These are phyloP conservation scores for Hozukius guyotensis DNA, from an alignment of 2,797 vertebrate species.

Conservation along the genomic window DNA sequence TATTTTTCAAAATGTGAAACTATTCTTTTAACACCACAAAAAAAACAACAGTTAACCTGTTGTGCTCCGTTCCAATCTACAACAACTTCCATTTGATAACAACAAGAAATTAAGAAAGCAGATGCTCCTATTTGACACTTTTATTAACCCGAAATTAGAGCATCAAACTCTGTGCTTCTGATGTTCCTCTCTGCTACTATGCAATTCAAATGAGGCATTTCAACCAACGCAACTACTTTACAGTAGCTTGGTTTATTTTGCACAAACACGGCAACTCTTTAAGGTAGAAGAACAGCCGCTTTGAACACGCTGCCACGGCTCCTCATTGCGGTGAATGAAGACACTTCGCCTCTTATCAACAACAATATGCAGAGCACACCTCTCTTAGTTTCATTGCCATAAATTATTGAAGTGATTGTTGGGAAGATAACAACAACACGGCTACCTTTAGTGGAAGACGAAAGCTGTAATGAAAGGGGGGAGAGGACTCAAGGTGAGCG, in stretches of 20 bases:
- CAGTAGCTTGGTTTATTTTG: neutral
- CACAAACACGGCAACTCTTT: conserved; percentile 2
- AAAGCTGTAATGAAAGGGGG: conserved; percentile 71
- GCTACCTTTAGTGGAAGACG: conserved; percentile 66
- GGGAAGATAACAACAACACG: conserved; percentile 70
- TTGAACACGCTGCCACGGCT: conserved; percentile 46
- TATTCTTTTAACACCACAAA: neutral
- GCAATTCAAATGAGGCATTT: conserved; percentile 19
- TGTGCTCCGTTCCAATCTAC: neutral
- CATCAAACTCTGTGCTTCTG: conserved; percentile 1
- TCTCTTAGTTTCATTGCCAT: conserved; percentile 76
- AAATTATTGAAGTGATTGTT: conserved; percentile 82
- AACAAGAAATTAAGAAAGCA: neutral
- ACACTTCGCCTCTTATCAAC: conserved; percentile 59
- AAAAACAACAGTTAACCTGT: neutral
- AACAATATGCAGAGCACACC: conserved; percentile 68
- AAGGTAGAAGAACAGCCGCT: conserved; percentile 34
- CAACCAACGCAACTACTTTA: neutral
- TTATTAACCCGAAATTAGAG: conserved; percentile 15
- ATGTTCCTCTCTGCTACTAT: neutral
- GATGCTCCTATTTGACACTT: neutral
- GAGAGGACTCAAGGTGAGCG: conserved; percentile 81
- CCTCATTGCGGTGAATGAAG: conserved; percentile 53
- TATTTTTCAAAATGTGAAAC: neutral
- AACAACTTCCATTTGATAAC: neutral